phyloP scores from a whole-genome alignment of 2,888 invertebrate species.

The Osmoderma eremita region DNA sequence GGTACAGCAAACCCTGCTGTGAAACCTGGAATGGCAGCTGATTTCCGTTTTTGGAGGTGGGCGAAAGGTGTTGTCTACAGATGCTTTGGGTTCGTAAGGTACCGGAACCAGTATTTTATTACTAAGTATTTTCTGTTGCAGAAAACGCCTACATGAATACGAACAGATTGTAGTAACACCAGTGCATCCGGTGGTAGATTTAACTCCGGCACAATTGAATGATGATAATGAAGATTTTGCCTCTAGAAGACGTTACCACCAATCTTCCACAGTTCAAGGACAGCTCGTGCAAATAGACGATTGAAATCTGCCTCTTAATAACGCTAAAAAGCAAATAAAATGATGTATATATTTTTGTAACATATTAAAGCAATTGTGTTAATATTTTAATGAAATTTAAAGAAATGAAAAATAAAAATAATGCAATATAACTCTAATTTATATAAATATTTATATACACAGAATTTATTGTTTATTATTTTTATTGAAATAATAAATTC shows the following conservation, averaged over 20 bases:
- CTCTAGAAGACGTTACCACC: conserved; percentile 91
- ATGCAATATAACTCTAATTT: conserved; percentile 22
- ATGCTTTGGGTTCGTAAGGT: conserved; percentile 75
- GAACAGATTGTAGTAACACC: conserved; percentile 89
- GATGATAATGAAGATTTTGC: conserved; percentile 97
- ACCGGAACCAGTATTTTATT: not conserved
- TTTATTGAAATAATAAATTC: too few relatives aligned
- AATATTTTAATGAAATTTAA: conserved; percentile 20
- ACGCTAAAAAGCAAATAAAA: conserved; percentile 30
- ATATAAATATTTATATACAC: conserved; percentile 9
- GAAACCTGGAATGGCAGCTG: conserved; percentile 88
- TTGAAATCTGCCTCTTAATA: conserved; percentile 45
- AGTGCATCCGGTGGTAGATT: conserved; percentile 79
- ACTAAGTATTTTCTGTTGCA: conserved; percentile 59
- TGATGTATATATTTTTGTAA: conserved; percentile 33
- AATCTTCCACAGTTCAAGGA: conserved; percentile 83
- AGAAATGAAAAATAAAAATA: not conserved
- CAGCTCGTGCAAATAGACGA: conserved; percentile 71
- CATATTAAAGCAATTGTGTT: conserved; percentile 3
- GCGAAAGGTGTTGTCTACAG: conserved; percentile 76
- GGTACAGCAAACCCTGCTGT: conserved; percentile 95
- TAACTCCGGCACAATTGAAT: conserved; percentile 87
- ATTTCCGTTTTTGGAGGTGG: conserved; percentile 85
- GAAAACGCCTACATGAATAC: conserved; percentile 81
- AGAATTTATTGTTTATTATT: too few relatives aligned